Evolutionary conservation across 2,888 invertebrate genomes (phyloP).

Genomic region (Platycnemis pennipes): DNA sequence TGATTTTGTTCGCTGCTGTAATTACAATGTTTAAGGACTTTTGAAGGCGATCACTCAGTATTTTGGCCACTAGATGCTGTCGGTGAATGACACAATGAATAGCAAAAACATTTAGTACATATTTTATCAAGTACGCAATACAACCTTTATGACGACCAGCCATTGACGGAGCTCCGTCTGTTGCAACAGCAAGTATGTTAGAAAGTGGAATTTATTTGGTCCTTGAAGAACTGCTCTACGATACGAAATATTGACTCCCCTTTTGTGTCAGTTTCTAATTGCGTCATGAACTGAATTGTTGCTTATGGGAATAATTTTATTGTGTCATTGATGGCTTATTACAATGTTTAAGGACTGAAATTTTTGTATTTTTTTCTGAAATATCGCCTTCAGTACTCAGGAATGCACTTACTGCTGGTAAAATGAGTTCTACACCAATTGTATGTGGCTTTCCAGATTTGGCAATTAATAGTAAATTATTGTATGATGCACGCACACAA

Average conservation of each 20-base stretch:
- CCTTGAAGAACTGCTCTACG: slow-evolving; percentile 21
- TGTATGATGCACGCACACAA: neutral
- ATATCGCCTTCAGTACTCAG: slow-evolving; percentile 75
- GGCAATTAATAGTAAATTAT: neutral
- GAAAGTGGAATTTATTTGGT: neutral
- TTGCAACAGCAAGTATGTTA: neutral
- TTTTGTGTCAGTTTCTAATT: neutral
- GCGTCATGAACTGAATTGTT: too few species aligned
- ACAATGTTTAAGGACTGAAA: too few species aligned
- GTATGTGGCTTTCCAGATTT: slow-evolving; percentile 75
- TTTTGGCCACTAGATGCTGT: slow-evolving; percentile 71
- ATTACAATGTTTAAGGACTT: slow-evolving; percentile 59
- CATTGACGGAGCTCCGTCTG: neutral
- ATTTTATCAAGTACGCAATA: slow-evolving; percentile 23
- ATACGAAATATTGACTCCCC: slow-evolving; percentile 3
- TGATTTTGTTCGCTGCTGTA: slow-evolving; percentile 68
- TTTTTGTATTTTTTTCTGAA: too few species aligned
- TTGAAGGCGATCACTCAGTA: slow-evolving; percentile 65
- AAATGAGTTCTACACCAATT: slow-evolving; percentile 76
- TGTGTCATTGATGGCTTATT: too few species aligned
- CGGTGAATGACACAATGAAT: slow-evolving; percentile 71
- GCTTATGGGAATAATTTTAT: too few species aligned
- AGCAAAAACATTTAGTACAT: slow-evolving; percentile 26
- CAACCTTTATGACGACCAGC: neutral
- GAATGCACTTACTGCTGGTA: slow-evolving; percentile 75